Evolutionary conservation across 2,797 vertebrate species (phyloP).

Genomic region (Steatocranus sp.): DNA sequence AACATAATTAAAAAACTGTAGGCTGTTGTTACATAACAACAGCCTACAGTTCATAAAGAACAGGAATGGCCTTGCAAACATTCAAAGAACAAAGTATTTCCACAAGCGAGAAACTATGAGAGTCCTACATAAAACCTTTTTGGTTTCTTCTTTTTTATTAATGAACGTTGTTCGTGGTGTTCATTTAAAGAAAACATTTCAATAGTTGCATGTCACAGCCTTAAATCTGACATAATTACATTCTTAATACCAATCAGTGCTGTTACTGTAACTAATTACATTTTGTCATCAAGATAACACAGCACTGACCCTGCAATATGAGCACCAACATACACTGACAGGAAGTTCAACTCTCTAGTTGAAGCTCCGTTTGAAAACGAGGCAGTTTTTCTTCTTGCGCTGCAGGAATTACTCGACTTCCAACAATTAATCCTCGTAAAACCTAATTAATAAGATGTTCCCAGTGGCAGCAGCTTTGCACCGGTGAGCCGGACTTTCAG

Average conservation of each 20-base stretch:
- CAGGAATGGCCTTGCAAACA: not conserved
- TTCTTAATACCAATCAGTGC: not conserved
- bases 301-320: not conserved
- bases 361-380: not conserved
- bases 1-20: not conserved
- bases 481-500: not conserved
- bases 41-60: not conserved
- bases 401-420: not conserved
- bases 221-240: not conserved
- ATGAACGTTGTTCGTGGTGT: not conserved
- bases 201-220: not conserved
- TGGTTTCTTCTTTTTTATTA: not conserved
- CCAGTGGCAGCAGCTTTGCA: not conserved
- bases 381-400: not conserved
- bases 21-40: not conserved
- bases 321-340: not conserved
- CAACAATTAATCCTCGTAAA: constrained; percentile 2
- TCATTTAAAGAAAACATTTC: not conserved
- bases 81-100: not conserved
- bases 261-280: not conserved
- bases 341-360: not conserved
- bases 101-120: not conserved
- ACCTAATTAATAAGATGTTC: not conserved
- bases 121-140: not conserved
- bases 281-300: not conserved